Conservation (phyloP, 1,140 invertebrate species). For the Ctenoplectra terminalis region DNA sequence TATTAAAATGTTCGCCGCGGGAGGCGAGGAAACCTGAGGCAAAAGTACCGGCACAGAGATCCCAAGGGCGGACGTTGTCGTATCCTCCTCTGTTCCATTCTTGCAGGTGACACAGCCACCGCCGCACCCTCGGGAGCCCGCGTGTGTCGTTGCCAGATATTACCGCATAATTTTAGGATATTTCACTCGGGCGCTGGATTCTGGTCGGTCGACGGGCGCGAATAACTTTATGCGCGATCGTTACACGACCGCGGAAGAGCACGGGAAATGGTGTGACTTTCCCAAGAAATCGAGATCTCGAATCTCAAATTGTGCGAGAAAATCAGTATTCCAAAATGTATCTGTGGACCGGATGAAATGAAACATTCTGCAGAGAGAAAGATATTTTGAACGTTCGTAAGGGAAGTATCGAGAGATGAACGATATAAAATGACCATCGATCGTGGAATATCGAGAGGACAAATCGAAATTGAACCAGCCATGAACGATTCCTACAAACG, state of each 20-base stretch:
- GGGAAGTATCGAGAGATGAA: neutral
- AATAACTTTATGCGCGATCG: slow-evolving; percentile 54
- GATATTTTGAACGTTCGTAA: neutral
- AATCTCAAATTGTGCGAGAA: neutral
- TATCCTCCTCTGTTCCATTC: slow-evolving; percentile 38
- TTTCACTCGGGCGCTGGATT: slow-evolving; percentile 68
- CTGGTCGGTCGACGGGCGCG: slow-evolving; percentile 36
- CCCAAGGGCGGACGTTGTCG: slow-evolving; percentile 51
- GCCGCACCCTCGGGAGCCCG: slow-evolving; percentile 50
- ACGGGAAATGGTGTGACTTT: slow-evolving; percentile 30
- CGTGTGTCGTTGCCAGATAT: slow-evolving; percentile 71
- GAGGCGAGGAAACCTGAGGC: slow-evolving; percentile 53
- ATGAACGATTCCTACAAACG: neutral
- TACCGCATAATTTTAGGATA: slow-evolving; percentile 78
- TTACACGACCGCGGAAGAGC: slow-evolving; percentile 43
- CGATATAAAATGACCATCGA: neutral
- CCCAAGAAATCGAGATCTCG: neutral
- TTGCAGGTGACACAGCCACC: slow-evolving; percentile 61
- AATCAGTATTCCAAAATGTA: neutral
- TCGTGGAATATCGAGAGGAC: neutral
- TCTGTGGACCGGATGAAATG: neutral
- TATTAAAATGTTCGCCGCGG: slow-evolving; percentile 73
- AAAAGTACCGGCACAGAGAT: slow-evolving; percentile 44
- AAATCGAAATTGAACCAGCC: neutral
- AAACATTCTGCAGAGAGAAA: neutral